Evolutionary conservation across 2,113 vertebrate genomes (phyloP), one percentile per base, ranked within the genome.

Genomic region (Vimba vimba): DNA sequence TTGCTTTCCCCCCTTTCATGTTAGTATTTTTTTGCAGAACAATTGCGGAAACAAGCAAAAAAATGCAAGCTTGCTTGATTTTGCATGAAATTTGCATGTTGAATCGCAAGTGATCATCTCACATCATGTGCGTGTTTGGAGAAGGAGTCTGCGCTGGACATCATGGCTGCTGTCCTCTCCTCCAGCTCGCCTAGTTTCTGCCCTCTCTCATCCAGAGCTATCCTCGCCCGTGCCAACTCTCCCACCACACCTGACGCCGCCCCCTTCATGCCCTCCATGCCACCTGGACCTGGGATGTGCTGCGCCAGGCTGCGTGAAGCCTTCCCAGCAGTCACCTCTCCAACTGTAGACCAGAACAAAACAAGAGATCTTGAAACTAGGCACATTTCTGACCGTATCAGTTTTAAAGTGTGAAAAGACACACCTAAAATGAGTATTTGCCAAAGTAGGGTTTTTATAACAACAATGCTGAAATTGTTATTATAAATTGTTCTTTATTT

Each of bases 51-150:
- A 57, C 6, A 7, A 23, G 6, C 8, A 21, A 57, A 57, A 23
- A 57, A 57, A 57, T 7, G 55, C 6, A 57, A 57, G 55, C 52
- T 21, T 57, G 52, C 6, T 57, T 2, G 6, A 21, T 43, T 43
- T 43, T 10, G 8, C 43, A 43, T 43, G 43, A 9, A 43, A 43
- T 43, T 43, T 43, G 43, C 43, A 43, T 43, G 43, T 43, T 43
- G 39, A 43, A 43, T 8, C 7, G 11, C 6, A 17, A 36, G 77
- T 8, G 68, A 30, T 62, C 2, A 21, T 85, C 88, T 89, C 68
- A 99, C 98, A 92, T 97, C 96, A 50, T 99, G 98, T 77, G 98
- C 98, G 0, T 99, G 98, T 94, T 97, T 99, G 55, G 98, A 99
- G 94, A 99, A 99, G 11, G 97, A 96, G 47, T 99, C 98, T 0